Percentiles rank a stretch among this genome's conserved stretches.
phyloP scores from a whole-genome alignment of 2,113 vertebrate genomes.

The Tichodroma muraria region DNA sequence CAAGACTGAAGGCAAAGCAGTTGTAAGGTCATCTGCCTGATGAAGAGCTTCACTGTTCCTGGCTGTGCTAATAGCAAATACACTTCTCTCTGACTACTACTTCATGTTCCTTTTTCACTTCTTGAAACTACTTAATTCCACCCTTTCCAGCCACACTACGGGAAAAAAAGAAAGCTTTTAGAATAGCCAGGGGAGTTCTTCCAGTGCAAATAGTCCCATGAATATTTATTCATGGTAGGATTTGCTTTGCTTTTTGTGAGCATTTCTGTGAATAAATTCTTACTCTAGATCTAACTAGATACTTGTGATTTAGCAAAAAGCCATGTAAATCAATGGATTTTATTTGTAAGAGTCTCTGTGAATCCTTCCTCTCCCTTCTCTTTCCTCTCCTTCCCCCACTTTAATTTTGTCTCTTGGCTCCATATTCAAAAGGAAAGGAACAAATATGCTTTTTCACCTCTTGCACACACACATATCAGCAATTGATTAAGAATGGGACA shows the following conservation, averaged over 20 bases:
- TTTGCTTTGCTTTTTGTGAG: slow-evolving; percentile 32
- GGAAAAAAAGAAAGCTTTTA: not conserved
- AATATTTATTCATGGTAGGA: slow-evolving; percentile 53
- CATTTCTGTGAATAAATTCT: slow-evolving; percentile 39
- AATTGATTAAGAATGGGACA: slow-evolving; percentile 22
- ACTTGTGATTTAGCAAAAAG: slow-evolving; percentile 14
- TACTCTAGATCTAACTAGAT: not conserved
- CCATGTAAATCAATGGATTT: not conserved
- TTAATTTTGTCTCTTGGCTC: not conserved
- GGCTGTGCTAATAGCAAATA: not conserved
- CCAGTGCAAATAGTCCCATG: slow-evolving; percentile 15
- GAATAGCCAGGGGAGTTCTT: slow-evolving; percentile 14
- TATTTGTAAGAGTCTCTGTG: not conserved
- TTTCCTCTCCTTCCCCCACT: fast-evolving
- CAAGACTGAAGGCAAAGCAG: not conserved
- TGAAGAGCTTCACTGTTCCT: not conserved
- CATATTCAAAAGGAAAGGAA: not conserved
- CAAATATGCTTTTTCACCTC: not conserved
- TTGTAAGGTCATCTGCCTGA: not conserved
- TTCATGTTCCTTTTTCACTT: not conserved
- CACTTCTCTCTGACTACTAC: not conserved
- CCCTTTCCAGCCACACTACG: not conserved
- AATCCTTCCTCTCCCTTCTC: not conserved
- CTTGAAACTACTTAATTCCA: slow-evolving; percentile 25
- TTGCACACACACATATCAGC: not conserved